These are phyloP conservation scores for Meriones unguiculatus DNA, from an alignment of 2,113 vertebrate genomes.

Conservation along the genomic window DNA sequence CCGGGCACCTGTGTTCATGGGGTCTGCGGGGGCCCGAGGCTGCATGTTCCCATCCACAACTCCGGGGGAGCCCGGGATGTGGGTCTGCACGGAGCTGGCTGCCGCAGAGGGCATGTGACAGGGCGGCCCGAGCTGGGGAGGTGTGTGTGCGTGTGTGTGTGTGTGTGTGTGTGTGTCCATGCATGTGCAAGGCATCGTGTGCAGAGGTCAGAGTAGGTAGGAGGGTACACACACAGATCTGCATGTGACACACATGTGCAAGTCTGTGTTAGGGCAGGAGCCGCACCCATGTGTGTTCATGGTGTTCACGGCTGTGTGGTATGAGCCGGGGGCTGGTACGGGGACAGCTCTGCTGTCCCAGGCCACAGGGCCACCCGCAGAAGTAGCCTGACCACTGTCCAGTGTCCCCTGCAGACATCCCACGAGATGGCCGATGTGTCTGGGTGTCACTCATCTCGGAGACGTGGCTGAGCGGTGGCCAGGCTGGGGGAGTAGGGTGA, in stretches of 20 bases:
- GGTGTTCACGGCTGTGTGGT: not conserved
- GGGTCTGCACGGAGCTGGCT: not conserved
- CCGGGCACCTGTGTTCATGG: fast-evolving
- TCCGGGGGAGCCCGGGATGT: fast-evolving
- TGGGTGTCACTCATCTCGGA: not conserved
- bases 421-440: not conserved
- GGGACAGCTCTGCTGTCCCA: no score
- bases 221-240: not conserved
- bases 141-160: not conserved
- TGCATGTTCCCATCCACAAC: fast-evolving
- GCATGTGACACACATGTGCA: not conserved
- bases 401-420: not conserved
- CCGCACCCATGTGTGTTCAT: not conserved
- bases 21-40: not conserved
- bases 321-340: not conserved
- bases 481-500: not conserved
- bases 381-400: not conserved
- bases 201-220: not conserved
- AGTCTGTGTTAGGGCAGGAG: not conserved
- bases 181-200: no score
- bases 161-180: not conserved
- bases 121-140: not conserved
- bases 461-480: not conserved
- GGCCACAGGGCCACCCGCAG: not conserved
- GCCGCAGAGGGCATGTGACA: no score